Evolutionary conservation across 2,888 invertebrate species (phyloP), one percentile per base, ranked within the genome.

Genomic region (Napeogenes inachia): DNA sequence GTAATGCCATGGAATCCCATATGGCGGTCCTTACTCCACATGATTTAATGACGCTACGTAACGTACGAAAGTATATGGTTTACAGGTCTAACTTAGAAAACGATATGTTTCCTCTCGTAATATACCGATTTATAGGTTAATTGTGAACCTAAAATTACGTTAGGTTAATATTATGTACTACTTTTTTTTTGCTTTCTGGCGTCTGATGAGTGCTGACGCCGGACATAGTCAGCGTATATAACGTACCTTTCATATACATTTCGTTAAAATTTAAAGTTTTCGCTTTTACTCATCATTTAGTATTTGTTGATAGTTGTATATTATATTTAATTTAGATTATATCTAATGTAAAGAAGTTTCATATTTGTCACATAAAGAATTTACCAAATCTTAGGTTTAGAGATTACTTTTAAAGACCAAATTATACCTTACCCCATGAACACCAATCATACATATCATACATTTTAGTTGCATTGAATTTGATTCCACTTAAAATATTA

Each of bases 1-100:
- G 88, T 84, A 87, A 88, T 85, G 87, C 89, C 87, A 89, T 89
- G 87, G 89, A 89, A 87, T 89, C 89, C 89, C 89, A 89, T 89
- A 89, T 89, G 89, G 89, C 89, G 89, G 89, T 89, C 88, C 86
- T 84, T 82, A 81, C 85, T 87, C 87, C 88, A 89, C 89, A 89
- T 89, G 89, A 89, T 88, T 77, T 82, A 84, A 82, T 86, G 89
- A 88, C 88, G 89, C 86, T 87, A 84, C 80, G 76, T 76, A 75
- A 71, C 78, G 76, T 77, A 82, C 76, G 71, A 75, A 73, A 76
- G 67, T 67, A 67, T 71, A 70, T 67, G 56, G 60, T 66, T 66
- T 56, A 60, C 53, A 61, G 60, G 59, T 57, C 53, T 63, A 57
- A 54, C 53, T 61, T 42, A 60, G 57, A 69, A 64, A 61, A 59